These are phyloP conservation scores for Forpus xanthops DNA, from an alignment of 2,797 vertebrate genomes.

Conservation along the genomic window DNA sequence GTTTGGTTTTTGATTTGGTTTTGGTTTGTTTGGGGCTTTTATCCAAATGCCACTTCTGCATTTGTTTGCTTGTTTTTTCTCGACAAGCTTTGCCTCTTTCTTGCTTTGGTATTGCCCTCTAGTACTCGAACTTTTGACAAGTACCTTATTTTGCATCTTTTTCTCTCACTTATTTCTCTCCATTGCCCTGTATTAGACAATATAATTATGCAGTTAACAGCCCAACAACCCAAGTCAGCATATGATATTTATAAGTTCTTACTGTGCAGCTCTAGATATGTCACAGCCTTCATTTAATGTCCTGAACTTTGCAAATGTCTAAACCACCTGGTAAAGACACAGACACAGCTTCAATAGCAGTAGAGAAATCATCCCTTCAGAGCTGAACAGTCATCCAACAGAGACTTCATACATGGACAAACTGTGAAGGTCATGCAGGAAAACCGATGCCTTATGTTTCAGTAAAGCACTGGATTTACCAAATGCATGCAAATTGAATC, in stretches of 20 bases:
- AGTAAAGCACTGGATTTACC: neutral
- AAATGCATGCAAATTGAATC: rapidly evolving
- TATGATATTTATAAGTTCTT: slow-evolving; percentile 6
- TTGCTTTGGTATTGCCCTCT: neutral
- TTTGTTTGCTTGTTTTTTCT: neutral
- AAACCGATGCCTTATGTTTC: neutral
- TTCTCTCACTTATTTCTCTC: neutral
- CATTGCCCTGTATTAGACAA: neutral
- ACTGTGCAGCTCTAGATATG: neutral
- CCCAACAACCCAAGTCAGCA: neutral
- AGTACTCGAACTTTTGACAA: neutral
- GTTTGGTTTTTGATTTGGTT: neutral
- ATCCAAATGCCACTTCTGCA: neutral
- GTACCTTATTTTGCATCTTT: neutral
- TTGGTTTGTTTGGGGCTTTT: neutral
- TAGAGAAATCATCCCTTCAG: neutral
- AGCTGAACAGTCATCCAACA: neutral
- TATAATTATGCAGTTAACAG: slow-evolving; percentile 3
- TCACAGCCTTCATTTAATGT: neutral
- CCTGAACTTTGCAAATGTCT: neutral
- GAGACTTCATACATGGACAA: neutral
- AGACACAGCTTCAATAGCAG: neutral
- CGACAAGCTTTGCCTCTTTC: neutral
- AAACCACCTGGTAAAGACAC: neutral
- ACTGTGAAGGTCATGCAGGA: neutral